A percentile compares a stretch with the other conserved stretches of the same genome.
Conservation (phyloP, 2,113 vertebrate genomes). For the Aplodontia rufa region DNA sequence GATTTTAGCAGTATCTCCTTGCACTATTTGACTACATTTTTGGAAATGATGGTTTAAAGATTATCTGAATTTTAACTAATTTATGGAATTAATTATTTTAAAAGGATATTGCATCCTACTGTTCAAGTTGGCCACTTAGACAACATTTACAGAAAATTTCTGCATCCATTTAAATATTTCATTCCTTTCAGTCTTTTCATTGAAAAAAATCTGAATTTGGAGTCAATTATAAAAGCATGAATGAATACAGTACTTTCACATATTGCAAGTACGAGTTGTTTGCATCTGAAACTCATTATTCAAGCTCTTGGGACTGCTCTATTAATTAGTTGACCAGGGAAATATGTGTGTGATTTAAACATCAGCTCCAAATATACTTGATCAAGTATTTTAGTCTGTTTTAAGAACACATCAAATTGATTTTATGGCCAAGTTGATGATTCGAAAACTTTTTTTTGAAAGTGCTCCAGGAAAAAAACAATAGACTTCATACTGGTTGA, state of each 20-base stretch:
- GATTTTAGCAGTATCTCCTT: neutral
- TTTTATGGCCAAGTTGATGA: conserved; percentile 50
- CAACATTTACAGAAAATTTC: conserved; percentile 7
- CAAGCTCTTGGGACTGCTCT: conserved; percentile 38
- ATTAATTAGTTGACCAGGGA: conserved; percentile 43
- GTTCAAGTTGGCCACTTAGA: conserved; percentile 5
- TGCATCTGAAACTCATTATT: conserved; percentile 62
- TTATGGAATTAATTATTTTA: neutral
- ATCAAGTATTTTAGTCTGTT: conserved; percentile 32
- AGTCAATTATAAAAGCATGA: conserved; percentile 54
- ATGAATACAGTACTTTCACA: conserved; percentile 34
- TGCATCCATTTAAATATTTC: neutral
- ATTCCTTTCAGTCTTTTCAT: neutral
- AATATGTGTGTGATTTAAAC: conserved; percentile 53
- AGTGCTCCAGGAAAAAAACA: conserved; percentile 21
- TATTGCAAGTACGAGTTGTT: neutral
- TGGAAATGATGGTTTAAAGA: neutral
- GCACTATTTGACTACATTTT: neutral
- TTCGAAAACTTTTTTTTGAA: conserved; percentile 58
- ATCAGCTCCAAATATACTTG: conserved; percentile 49
- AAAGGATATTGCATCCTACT: neutral
- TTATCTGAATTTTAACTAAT: neutral
- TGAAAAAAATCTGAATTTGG: conserved; percentile 35
- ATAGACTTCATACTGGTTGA: neutral
- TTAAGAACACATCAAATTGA: conserved; percentile 57